A percentile compares a stretch with the other conserved stretches of the same genome.
Conservation (phyloP, 2,797 vertebrate genomes). For the Streptopelia turtur region DNA sequence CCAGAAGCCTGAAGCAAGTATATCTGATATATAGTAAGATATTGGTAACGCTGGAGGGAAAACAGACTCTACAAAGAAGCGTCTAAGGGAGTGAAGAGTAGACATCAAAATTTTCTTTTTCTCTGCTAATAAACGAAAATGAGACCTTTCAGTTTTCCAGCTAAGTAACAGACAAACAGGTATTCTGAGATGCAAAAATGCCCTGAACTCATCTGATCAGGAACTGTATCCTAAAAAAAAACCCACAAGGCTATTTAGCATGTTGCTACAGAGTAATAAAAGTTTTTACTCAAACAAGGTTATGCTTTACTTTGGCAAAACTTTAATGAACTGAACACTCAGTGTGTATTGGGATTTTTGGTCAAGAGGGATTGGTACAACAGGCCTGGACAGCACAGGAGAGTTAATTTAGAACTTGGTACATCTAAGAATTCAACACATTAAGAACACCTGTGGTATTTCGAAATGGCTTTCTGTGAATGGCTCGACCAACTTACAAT, state of each 20-base stretch:
- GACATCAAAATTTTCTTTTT: not conserved
- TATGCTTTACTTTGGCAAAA: not conserved
- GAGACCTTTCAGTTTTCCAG: not conserved
- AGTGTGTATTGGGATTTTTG: not conserved
- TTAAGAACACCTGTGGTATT: not conserved
- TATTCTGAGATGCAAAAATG: not conserved
- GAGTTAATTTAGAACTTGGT: not conserved
- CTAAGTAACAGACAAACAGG: not conserved
- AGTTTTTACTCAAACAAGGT: not conserved
- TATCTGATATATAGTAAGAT: accelerated
- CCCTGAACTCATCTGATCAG: not conserved
- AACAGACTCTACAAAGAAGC: not conserved
- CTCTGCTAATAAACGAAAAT: not conserved
- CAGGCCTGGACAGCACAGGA: not conserved
- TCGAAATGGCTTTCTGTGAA: not conserved
- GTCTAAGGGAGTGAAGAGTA: not conserved
- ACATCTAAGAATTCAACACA: not conserved
- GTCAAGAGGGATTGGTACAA: not conserved
- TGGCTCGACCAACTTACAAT: not conserved
- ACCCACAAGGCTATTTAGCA: not conserved
- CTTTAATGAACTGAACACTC: not conserved
- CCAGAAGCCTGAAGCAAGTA: not conserved
- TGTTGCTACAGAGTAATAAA: not conserved
- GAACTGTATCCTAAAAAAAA: not conserved
- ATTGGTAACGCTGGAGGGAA: not conserved